These are phyloP conservation scores for Microplitis manilae DNA, from an alignment of 2,888 invertebrate genomes.

Conservation along the genomic window DNA sequence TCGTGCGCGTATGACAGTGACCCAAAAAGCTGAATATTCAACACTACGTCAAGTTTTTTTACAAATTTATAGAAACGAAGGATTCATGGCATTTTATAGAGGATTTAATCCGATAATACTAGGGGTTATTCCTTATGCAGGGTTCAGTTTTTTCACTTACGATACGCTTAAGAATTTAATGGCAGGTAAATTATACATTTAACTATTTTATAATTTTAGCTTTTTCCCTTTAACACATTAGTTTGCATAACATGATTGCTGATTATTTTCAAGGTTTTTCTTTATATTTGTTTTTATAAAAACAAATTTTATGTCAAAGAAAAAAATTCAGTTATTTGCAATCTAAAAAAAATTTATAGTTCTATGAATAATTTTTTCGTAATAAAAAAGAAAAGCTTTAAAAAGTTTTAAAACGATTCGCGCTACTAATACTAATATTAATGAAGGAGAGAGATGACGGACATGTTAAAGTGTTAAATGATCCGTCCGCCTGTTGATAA, in stretches of 20 bases:
- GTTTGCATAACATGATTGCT: not conserved
- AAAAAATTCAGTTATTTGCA: not conserved
- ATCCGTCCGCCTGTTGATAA: conserved; percentile 29
- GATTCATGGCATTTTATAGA: conserved; percentile 83
- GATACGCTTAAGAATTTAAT: conserved; percentile 91
- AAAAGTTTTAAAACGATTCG: not conserved
- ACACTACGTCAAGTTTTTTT: conserved; percentile 78
- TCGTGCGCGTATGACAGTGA: conserved; percentile 97
- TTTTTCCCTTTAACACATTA: not conserved
- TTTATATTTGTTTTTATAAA: not conserved
- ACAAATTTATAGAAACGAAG: conserved; percentile 85
- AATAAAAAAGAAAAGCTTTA: not conserved
- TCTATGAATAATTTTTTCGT: not conserved
- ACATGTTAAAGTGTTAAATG: conserved; percentile 21
- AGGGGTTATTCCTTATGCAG: conserved; percentile 97
- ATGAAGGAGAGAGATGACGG: conserved; percentile 22
- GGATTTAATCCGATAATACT: conserved; percentile 93
- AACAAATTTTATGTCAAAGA: not conserved
- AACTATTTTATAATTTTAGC: not conserved
- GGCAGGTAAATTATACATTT: conserved; percentile 58
- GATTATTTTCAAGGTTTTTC: not conserved
- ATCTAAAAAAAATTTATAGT: not conserved
- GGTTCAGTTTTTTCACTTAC: conserved; percentile 97
- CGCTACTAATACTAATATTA: conserved; percentile 4
- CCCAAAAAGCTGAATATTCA: conserved; percentile 82